Percentiles rank a stretch among this genome's conserved stretches.
Evolutionary conservation across 2,113 vertebrate species (phyloP).

Genomic region (Natator depressus): DNA sequence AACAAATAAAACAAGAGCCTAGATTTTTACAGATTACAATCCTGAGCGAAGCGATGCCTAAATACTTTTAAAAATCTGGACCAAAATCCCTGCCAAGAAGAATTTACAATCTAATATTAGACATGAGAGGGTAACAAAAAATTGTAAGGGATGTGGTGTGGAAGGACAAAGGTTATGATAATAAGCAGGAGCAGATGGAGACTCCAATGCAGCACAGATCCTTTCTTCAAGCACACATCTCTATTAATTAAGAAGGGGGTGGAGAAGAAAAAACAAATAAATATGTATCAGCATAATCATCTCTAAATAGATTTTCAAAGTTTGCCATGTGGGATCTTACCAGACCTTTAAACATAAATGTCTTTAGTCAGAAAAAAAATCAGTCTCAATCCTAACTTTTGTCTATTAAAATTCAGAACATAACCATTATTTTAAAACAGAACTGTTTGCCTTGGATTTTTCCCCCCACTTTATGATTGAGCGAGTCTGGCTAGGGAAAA

Average conservation of each 20-base stretch:
- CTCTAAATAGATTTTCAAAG: constrained; percentile 57
- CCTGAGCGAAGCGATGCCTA: neutral
- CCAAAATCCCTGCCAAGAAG: neutral
- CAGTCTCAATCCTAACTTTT: neutral
- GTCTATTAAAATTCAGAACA: constrained; percentile 30
- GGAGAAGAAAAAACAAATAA: constrained; percentile 64
- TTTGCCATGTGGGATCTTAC: constrained; percentile 36
- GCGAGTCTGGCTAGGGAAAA: constrained; percentile 69
- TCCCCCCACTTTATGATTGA: constrained; percentile 59
- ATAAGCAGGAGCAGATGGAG: constrained; percentile 61
- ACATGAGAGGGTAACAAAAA: constrained; percentile 4
- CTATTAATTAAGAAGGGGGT: constrained; percentile 59
- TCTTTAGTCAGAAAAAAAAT: constrained; percentile 48
- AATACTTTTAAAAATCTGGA: neutral
- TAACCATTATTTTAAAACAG: constrained; percentile 52
- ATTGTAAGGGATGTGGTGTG: neutral
- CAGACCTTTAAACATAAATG: constrained; percentile 29
- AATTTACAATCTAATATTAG: neutral
- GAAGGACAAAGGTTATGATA: constrained; percentile 63
- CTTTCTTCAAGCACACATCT: constrained; percentile 49
- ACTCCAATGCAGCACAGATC: constrained; percentile 51
- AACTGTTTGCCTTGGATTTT: constrained; percentile 25
- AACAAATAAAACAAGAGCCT: neutral
- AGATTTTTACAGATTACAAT: neutral
- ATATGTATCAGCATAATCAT: constrained; percentile 13